A percentile compares a stretch with the other conserved stretches of the same genome.
These are phyloP conservation scores for Vicugna pacos DNA, from an alignment of 2,113 vertebrate species.

Conservation along the genomic window DNA sequence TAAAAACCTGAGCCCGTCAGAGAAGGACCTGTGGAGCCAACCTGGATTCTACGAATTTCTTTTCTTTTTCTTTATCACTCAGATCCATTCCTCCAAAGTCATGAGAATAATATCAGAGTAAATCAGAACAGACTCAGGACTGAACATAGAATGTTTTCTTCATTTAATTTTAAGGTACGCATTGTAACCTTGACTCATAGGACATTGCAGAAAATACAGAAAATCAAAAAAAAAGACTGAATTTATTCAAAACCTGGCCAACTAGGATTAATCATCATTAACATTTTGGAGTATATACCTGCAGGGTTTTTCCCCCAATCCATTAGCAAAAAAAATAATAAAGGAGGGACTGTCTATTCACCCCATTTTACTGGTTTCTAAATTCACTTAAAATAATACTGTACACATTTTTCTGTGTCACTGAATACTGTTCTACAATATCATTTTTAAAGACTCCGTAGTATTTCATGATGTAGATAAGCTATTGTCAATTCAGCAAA, in stretches of 20 bases:
- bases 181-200: not conserved
- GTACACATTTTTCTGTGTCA: not conserved
- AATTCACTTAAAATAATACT: not conserved
- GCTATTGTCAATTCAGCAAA: not conserved
- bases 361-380: not conserved
- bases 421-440: not conserved
- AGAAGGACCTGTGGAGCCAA: not conserved
- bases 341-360: not conserved
- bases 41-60: not conserved
- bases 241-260: not conserved
- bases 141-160: not conserved
- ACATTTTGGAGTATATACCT: not conserved
- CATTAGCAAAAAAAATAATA: not conserved
- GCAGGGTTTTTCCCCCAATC: not conserved
- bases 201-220: not conserved
- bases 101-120: not conserved
- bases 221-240: not conserved
- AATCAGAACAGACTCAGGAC: not conserved
- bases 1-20: not conserved
- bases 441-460: not conserved
- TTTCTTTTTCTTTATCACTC: not conserved
- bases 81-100: not conserved
- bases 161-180: not conserved
- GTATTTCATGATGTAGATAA: conserved; percentile 1
- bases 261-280: not conserved